Evolutionary conservation across 2,797 vertebrate species (phyloP).

Genomic region (Xenentodon cancila): DNA sequence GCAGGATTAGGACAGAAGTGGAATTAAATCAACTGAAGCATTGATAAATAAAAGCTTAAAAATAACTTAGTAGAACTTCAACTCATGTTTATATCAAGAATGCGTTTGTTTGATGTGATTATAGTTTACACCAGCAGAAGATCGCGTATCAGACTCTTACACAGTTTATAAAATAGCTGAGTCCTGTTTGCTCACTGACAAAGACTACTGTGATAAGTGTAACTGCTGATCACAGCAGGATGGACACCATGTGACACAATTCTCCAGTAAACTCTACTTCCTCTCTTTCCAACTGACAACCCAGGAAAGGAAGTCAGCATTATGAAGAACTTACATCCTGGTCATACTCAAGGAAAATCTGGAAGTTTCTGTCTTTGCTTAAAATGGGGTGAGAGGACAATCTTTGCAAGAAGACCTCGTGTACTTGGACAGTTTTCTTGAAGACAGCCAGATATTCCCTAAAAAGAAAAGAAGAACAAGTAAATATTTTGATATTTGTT

Average conservation of each 20-base stretch:
- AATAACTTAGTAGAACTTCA: neutral
- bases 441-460: constrained; percentile 95
- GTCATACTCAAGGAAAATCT: constrained; percentile 97
- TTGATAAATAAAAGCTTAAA: neutral
- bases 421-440: constrained; percentile 98
- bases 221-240: constrained; percentile 80
- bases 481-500: neutral
- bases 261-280: constrained; percentile 64
- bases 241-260: constrained; percentile 61
- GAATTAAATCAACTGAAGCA: neutral
- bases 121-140: neutral
- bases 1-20: constrained; percentile 11
- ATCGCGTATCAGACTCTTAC: neutral
- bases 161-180: constrained; percentile 1
- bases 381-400: constrained; percentile 92
- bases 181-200: constrained; percentile 20
- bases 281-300: constrained; percentile 61
- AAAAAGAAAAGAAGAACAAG: constrained; percentile 16
- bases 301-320: constrained; percentile 69
- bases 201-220: constrained; percentile 47
- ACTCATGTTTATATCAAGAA: neutral
- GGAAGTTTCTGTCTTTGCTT: constrained; percentile 96
- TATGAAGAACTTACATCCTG: constrained; percentile 91
- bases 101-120: too few relatives aligned
- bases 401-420: constrained; percentile 95